Evolutionary conservation across 1,140 invertebrate species (phyloP).

Genomic region (Laupala kohalensis): DNA sequence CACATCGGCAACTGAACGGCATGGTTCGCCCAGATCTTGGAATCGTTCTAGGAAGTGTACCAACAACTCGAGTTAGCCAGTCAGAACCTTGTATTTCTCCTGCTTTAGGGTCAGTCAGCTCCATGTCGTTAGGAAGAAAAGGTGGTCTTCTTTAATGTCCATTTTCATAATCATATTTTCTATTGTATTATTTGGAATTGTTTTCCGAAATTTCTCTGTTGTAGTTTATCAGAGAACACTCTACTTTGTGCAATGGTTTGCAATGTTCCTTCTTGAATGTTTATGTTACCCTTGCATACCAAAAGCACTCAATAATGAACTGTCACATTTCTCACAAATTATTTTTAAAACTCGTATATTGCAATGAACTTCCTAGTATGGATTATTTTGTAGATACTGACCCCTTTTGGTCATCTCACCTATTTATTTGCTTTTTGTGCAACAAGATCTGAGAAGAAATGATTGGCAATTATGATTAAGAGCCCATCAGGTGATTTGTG

Average conservation of each 20-base stretch:
- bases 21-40: conserved; percentile 27
- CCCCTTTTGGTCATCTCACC: background rate
- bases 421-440: background rate
- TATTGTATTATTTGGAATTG: background rate
- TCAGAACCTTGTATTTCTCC: conserved; percentile 20
- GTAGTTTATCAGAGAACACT: background rate
- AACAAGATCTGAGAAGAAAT: too few species aligned
- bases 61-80: conserved; percentile 23
- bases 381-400: background rate
- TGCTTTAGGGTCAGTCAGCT: conserved; percentile 62
- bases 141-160: conserved; percentile 52
- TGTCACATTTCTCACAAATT: background rate
- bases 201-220: background rate
- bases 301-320: background rate
- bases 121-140: conserved; percentile 66
- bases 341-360: background rate
- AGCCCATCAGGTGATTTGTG: too few species aligned
- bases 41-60: conserved; percentile 22
- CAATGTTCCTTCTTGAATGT: background rate
- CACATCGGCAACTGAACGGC: conserved; percentile 24
- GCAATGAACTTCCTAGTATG: background rate
- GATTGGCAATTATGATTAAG: too few species aligned
- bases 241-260: background rate
- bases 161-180: background rate
- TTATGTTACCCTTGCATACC: background rate